Evolutionary conservation across 2,113 vertebrate species (phyloP).

Genomic region (Ictalurus punctatus): DNA sequence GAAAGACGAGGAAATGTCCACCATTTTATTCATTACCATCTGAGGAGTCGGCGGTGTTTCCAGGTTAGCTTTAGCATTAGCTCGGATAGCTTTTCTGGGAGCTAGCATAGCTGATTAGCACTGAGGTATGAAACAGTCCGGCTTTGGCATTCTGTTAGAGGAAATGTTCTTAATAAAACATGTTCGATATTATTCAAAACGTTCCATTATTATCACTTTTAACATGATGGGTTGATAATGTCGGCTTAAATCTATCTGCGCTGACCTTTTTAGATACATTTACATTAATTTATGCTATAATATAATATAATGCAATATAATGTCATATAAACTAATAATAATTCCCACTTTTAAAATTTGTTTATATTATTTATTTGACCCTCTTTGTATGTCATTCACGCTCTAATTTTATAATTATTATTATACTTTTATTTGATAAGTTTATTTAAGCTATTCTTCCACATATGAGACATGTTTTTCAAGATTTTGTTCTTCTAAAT

Average conservation of each 20-base stretch:
- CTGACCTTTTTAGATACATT: neutral
- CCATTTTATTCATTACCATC: neutral
- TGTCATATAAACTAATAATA: neutral
- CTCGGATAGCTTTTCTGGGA: neutral
- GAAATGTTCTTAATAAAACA: neutral
- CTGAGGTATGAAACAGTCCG: neutral
- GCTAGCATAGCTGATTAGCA: constrained; percentile 3
- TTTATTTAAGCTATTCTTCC: no score
- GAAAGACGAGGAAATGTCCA: constrained; percentile 10
- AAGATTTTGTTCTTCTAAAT: neutral
- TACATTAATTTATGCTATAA: neutral
- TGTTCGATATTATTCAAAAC: neutral
- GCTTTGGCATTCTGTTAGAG: neutral
- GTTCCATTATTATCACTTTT: neutral
- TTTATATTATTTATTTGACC: neutral
- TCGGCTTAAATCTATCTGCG: neutral
- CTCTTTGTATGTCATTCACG: neutral
- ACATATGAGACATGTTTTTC: neutral
- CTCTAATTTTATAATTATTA: neutral
- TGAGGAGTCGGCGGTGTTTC: constrained; percentile 30
- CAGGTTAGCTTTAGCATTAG: constrained; percentile 33
- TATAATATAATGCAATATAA: neutral
- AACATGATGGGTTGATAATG: neutral
- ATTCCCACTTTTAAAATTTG: no score
- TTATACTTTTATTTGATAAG: neutral